These are phyloP conservation scores for Heloderma charlesbogerti DNA, from an alignment of 2,113 vertebrate species.

Conservation along the genomic window DNA sequence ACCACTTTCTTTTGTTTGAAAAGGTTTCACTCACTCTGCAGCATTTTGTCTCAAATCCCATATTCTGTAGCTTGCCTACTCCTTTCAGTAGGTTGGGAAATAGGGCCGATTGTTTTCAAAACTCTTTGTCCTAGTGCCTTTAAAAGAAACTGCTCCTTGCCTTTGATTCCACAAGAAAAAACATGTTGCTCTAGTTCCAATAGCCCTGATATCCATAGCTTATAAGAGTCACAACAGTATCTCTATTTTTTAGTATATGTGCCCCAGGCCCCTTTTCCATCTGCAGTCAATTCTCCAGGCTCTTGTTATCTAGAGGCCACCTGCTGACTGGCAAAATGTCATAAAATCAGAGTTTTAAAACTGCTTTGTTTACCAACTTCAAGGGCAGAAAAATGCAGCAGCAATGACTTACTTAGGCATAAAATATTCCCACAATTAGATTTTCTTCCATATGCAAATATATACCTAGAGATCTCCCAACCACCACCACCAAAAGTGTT, in stretches of 20 bases:
- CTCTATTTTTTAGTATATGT: slow-evolving; percentile 8
- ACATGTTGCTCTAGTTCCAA: slow-evolving; percentile 14
- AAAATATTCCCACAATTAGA: neutral
- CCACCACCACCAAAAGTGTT: neutral
- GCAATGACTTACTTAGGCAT: neutral
- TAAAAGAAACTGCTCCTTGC: slow-evolving; percentile 41
- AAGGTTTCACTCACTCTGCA: slow-evolving; percentile 52
- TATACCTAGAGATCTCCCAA: neutral
- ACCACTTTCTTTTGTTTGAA: slow-evolving; percentile 42
- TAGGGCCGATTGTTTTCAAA: slow-evolving; percentile 41
- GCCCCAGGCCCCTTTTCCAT: slow-evolving; percentile 38
- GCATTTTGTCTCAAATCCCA: slow-evolving; percentile 14
- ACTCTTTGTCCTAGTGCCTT: slow-evolving; percentile 67
- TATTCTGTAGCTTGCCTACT: slow-evolving; percentile 33
- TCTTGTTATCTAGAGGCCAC: neutral
- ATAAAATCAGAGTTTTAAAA: neutral
- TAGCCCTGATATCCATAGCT: neutral
- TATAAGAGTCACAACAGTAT: slow-evolving; percentile 37
- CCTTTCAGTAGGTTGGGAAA: slow-evolving; percentile 34
- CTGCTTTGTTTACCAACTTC: accelerated
- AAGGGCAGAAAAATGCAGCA: neutral
- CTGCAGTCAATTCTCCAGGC: slow-evolving; percentile 13
- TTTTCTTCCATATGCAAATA: neutral
- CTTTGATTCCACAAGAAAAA: slow-evolving; percentile 33
- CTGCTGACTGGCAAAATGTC: neutral